These are phyloP conservation scores for Rhyzopertha dominica DNA, from an alignment of 1,140 invertebrate species.

Conservation along the genomic window DNA sequence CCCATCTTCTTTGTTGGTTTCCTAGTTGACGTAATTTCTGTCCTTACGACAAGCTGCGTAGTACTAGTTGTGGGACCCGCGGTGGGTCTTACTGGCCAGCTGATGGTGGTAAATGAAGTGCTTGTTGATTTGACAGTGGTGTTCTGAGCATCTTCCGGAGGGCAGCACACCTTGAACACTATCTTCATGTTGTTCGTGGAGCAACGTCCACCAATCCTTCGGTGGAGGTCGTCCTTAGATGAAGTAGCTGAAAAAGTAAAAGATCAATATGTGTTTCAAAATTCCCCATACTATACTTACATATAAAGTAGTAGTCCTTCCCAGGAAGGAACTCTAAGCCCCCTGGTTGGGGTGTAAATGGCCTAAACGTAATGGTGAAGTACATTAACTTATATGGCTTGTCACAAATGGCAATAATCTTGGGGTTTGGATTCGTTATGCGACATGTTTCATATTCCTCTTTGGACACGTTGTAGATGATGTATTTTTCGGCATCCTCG, in stretches of 20 bases:
- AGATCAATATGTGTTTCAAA: constrained; percentile 1
- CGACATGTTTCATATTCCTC: constrained; percentile 92
- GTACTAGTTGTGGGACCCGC: constrained; percentile 27
- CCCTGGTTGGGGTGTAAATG: constrained; percentile 90
- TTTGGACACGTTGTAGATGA: constrained; percentile 94
- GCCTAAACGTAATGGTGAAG: constrained; percentile 92
- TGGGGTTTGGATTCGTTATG: constrained; percentile 85
- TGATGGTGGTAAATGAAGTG: constrained; percentile 51
- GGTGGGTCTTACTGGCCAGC: constrained; percentile 44
- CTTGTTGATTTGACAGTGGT: constrained; percentile 48
- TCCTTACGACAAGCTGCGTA: constrained; percentile 19
- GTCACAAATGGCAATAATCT: constrained; percentile 91
- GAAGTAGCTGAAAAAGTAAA: constrained; percentile 61
- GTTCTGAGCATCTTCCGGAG: constrained; percentile 52
- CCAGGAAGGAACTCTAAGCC: constrained; percentile 89
- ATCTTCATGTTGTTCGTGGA: constrained; percentile 91
- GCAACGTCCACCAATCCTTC: constrained; percentile 83
- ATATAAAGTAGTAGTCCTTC: constrained; percentile 93
- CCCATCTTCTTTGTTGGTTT: constrained; percentile 56
- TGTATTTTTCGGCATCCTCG: constrained; percentile 88
- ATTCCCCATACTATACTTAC: constrained; percentile 51
- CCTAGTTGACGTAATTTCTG: constrained; percentile 31
- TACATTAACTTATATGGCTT: constrained; percentile 89
- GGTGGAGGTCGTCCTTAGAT: constrained; percentile 81
- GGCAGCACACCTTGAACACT: constrained; percentile 90